Percentiles rank a stretch among this genome's conserved stretches.
phyloP scores from a whole-genome alignment of 2,888 invertebrate species.

The Tuberolachnus salignus region DNA sequence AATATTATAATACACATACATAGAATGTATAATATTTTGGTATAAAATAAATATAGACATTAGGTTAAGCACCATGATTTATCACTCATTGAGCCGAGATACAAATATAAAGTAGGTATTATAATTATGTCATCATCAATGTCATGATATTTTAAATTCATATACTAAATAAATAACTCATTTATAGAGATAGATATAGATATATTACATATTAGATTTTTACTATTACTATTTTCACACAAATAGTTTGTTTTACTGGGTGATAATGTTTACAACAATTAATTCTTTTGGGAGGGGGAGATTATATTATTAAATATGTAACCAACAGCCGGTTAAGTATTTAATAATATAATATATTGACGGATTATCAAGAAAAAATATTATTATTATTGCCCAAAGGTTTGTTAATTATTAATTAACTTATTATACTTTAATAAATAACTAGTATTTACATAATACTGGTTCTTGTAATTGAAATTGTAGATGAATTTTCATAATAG shows the following conservation, averaged over 20 bases:
- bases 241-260: background rate
- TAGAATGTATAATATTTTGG: background rate
- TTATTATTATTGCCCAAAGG: slow-evolving; percentile 31
- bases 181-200: background rate
- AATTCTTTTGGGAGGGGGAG: background rate
- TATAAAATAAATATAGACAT: background rate
- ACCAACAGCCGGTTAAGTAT: background rate
- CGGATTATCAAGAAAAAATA: background rate
- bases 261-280: background rate
- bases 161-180: background rate
- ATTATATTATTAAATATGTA: background rate
- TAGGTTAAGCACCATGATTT: background rate
- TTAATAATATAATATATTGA: background rate
- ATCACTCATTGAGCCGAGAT: slow-evolving; percentile 13
- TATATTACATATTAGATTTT: background rate
- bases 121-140: background rate
- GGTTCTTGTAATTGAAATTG: background rate
- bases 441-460: slow-evolving; percentile 36
- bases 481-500: background rate
- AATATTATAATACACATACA: background rate
- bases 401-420: background rate
- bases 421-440: slow-evolving; percentile 2
- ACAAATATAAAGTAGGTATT: background rate
- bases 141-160: background rate
- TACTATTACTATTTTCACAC: background rate